Percentiles rank a stretch among this genome's conserved stretches.
Evolutionary conservation across 2,888 invertebrate genomes (phyloP).

Genomic region (Caenorhabditis sp.): DNA sequence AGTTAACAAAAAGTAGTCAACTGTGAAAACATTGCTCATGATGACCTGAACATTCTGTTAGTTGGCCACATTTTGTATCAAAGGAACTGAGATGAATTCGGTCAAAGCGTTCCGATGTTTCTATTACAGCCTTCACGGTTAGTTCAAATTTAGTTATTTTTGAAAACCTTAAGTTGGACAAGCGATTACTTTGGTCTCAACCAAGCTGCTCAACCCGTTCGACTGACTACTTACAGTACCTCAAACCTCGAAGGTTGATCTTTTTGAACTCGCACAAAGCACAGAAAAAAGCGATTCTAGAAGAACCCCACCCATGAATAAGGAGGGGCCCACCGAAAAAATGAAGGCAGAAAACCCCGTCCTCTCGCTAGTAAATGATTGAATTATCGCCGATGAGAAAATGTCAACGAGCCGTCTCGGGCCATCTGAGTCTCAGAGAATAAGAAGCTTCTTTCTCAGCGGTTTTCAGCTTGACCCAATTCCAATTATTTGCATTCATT

Average conservation of each 20-base stretch:
- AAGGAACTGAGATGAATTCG: too few species aligned
- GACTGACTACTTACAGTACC: background rate
- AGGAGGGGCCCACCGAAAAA: background rate
- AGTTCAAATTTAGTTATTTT: too few species aligned
- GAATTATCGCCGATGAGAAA: conserved; percentile 53
- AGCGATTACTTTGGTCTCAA: too few species aligned
- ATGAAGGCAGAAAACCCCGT: conserved; percentile 5
- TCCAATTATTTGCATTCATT: conserved; percentile 38
- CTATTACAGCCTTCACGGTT: too few species aligned
- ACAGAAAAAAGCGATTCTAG: background rate
- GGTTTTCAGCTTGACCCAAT: conserved; percentile 29
- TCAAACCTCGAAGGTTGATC: background rate
- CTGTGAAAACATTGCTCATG: too few species aligned
- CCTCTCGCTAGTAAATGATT: background rate
- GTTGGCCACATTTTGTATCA: too few species aligned
- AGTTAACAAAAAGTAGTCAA: too few species aligned
- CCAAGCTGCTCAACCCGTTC: too few species aligned
- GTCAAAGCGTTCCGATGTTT: too few species aligned
- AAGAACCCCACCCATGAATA: background rate
- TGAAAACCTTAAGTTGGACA: too few species aligned
- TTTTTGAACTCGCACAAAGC: conserved; percentile 22
- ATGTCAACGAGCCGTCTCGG: conserved; percentile 35
- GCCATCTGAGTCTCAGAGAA: conserved; percentile 53
- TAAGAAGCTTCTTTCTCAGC: background rate
- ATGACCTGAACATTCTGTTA: too few species aligned